Evolutionary conservation across 2,888 invertebrate genomes (phyloP).

Genomic region (Dichetophora obliterata): DNA sequence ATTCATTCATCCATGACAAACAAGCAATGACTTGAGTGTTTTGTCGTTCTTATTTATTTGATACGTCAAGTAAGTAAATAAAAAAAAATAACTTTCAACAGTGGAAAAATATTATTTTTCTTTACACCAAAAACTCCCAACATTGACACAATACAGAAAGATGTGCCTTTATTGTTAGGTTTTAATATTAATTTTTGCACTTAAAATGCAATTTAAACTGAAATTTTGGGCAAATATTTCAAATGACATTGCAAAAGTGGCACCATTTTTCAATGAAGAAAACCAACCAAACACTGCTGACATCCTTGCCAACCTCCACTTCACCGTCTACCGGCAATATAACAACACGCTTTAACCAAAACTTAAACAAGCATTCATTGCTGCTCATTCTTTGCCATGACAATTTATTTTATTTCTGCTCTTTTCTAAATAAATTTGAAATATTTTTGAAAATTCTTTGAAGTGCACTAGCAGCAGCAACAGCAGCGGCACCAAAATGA

Average conservation of each 20-base stretch:
- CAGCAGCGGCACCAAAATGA: slow-evolving; percentile 4
- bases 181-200: too few species aligned
- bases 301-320: too few species aligned
- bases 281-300: not conserved
- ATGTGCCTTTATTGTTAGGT: too few species aligned
- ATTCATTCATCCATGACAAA: too few species aligned
- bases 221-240: not conserved
- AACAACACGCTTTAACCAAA: not conserved
- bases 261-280: not conserved
- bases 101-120: too few species aligned
- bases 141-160: too few species aligned
- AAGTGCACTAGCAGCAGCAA: not conserved
- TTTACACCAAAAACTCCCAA: too few species aligned
- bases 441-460: not conserved
- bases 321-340: not conserved
- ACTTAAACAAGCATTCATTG: not conserved
- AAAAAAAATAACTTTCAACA: too few species aligned
- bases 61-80: too few species aligned
- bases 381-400: not conserved
- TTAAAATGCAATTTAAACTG: too few species aligned
- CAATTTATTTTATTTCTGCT: not conserved
- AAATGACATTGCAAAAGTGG: slow-evolving; percentile 13
- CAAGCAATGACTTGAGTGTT: too few species aligned
- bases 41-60: too few species aligned
- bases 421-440: slow-evolving; percentile 2